Percentiles rank a stretch among this genome's conserved stretches.
These are phyloP conservation scores for Pseudomugil tenellus DNA, from an alignment of 2,797 vertebrate genomes.

Conservation along the genomic window DNA sequence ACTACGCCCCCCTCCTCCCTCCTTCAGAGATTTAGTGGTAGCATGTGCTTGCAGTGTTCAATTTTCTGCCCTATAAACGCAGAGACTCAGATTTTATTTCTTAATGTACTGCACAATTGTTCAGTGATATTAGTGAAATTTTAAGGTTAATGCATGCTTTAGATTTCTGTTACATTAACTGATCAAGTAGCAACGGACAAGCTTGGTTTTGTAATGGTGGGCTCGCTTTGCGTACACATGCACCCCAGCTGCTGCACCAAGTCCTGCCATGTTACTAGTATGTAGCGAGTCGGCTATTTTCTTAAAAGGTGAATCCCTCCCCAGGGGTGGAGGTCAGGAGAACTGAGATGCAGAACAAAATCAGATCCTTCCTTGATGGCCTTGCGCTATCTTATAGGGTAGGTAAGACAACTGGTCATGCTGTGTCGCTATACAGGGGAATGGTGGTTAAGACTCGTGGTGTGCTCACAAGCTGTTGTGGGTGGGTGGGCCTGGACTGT, in stretches of 20 bases:
- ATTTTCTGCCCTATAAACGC: slow-evolving; percentile 40
- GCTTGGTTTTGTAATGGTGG: slow-evolving; percentile 63
- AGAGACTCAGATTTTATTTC: slow-evolving; percentile 25
- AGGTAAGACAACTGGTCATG: slow-evolving; percentile 51
- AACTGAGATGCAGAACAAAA: slow-evolving; percentile 29
- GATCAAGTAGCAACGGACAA: slow-evolving; percentile 56
- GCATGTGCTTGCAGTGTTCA: slow-evolving; percentile 25
- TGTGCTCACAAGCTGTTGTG: slow-evolving; percentile 59
- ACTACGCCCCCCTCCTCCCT: too few species aligned
- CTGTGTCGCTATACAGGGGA: slow-evolving; percentile 18
- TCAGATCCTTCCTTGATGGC: slow-evolving; percentile 56
- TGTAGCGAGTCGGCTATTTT: slow-evolving; percentile 49
- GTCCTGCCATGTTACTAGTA: slow-evolving; percentile 66
- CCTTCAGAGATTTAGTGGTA: slow-evolving; percentile 37
- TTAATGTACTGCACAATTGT: slow-evolving; percentile 25
- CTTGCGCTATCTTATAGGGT: slow-evolving; percentile 62
- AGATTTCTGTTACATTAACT: slow-evolving; percentile 37
- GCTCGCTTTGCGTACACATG: slow-evolving; percentile 56
- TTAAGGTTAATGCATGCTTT: slow-evolving; percentile 32
- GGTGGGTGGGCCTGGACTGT: slow-evolving; percentile 66
- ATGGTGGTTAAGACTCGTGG: slow-evolving; percentile 41
- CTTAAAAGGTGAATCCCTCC: slow-evolving; percentile 51
- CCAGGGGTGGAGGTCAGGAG: slow-evolving; percentile 24
- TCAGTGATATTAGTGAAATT: slow-evolving; percentile 1
- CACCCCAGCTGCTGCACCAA: slow-evolving; percentile 53